Evolutionary conservation across 2,113 vertebrate species (phyloP).

Genomic region (Sturnus vulgaris): DNA sequence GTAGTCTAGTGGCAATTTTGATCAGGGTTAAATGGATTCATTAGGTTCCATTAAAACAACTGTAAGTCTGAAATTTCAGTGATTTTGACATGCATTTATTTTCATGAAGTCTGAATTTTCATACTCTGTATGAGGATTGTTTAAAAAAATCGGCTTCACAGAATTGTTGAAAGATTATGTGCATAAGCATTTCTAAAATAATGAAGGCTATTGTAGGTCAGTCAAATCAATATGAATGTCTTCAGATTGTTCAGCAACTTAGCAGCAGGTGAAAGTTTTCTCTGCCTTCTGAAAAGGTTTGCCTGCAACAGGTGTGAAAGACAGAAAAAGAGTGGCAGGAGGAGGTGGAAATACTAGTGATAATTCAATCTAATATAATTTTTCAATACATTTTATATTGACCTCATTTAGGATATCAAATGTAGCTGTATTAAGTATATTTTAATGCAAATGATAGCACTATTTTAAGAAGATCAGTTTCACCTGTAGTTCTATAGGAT

Average conservation of each 20-base stretch:
- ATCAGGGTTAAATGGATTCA: background rate
- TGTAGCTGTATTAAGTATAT: background rate
- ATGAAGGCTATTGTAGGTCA: background rate
- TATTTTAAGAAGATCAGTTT: background rate
- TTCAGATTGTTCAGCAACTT: background rate
- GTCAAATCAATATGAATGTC: background rate
- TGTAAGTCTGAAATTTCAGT: background rate
- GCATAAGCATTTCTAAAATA: background rate
- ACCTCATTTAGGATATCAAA: background rate
- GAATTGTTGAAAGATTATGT: background rate
- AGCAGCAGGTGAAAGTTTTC: background rate
- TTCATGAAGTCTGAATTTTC: background rate
- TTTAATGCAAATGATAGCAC: background rate
- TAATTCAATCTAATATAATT: background rate
- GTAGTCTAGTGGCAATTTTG: background rate
- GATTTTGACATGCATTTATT: background rate
- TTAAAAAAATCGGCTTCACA: background rate
- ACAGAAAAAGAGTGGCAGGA: background rate
- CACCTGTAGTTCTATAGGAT: background rate
- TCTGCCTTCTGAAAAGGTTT: background rate
- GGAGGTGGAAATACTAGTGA: background rate
- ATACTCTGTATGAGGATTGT: background rate
- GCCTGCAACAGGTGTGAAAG: background rate
- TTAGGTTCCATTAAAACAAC: background rate
- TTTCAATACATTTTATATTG: background rate